phyloP scores from a whole-genome alignment of 2,113 vertebrate species.

The Globicephala melas region DNA sequence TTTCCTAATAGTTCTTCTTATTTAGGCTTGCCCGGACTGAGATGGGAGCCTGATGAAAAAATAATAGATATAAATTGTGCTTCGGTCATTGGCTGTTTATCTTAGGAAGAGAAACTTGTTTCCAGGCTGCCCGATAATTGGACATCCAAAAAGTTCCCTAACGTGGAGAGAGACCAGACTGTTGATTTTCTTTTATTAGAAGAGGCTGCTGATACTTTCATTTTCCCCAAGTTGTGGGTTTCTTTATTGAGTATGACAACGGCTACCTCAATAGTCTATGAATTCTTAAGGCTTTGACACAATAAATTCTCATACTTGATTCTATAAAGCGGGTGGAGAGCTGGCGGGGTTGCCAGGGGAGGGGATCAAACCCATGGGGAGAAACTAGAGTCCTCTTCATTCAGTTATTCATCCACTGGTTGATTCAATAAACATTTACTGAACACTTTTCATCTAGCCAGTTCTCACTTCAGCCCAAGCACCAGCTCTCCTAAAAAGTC shows the following conservation, averaged over 20 bases:
- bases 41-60: conserved; percentile 73
- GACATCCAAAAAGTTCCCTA: conserved; percentile 59
- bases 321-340: background rate
- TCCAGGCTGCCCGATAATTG: conserved; percentile 46
- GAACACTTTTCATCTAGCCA: too few relatives aligned
- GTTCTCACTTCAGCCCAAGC: background rate
- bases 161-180: background rate
- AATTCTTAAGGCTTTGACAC: background rate
- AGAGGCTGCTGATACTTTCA: background rate
- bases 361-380: background rate
- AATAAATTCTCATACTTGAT: background rate
- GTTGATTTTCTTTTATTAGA: conserved; percentile 29
- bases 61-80: conserved; percentile 73
- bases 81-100: conserved; percentile 68
- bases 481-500: background rate
- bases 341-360: background rate
- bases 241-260: conserved; percentile 27
- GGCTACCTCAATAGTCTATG: conserved; percentile 1
- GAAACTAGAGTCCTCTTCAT: background rate
- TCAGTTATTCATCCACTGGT: background rate
- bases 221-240: background rate
- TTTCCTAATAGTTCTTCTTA: conserved; percentile 67
- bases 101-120: conserved; percentile 62
- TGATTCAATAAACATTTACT: background rate
- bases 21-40: conserved; percentile 43